Conservation (phyloP, 2,113 vertebrate genomes). For the Amblyopsis rosae region DNA sequence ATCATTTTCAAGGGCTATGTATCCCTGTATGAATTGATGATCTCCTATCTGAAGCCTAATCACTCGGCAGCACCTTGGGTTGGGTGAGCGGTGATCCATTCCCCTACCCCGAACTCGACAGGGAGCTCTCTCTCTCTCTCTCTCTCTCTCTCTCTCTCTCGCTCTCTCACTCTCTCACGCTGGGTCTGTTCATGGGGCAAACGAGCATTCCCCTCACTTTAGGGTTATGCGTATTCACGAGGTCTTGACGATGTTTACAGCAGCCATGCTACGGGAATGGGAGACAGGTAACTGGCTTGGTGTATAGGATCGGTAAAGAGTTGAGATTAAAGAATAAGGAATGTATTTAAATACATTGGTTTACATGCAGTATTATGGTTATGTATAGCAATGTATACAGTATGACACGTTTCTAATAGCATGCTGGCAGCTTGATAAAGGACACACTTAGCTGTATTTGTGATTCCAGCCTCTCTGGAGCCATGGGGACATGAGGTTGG, state of each 20-base stretch:
- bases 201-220: slow-evolving; percentile 71
- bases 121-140: slow-evolving; percentile 60
- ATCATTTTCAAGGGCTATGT: slow-evolving; percentile 65
- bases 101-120: slow-evolving; percentile 43
- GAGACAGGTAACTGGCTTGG: slow-evolving; percentile 42
- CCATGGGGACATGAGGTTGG: no score
- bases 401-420: no score
- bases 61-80: slow-evolving; percentile 68
- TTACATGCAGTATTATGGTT: no score
- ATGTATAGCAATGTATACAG: no score
- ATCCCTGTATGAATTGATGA: slow-evolving; percentile 77
- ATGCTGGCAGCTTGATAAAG: no score
- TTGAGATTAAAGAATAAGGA: slow-evolving; percentile 53
- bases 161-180: slow-evolving; percentile 43
- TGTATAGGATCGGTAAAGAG: slow-evolving; percentile 22
- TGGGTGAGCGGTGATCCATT: slow-evolving; percentile 67
- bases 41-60: slow-evolving; percentile 73
- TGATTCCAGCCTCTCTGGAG: no score
- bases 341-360: neutral
- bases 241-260: slow-evolving; percentile 20
- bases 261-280: neutral
- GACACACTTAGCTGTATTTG: no score
- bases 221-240: slow-evolving; percentile 60
- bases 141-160: slow-evolving; percentile 19
- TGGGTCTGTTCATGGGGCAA: slow-evolving; percentile 70